A percentile compares a stretch with the other conserved stretches of the same genome.
Evolutionary conservation across 2,797 vertebrate species (phyloP).

Genomic region (Liasis olivaceus): DNA sequence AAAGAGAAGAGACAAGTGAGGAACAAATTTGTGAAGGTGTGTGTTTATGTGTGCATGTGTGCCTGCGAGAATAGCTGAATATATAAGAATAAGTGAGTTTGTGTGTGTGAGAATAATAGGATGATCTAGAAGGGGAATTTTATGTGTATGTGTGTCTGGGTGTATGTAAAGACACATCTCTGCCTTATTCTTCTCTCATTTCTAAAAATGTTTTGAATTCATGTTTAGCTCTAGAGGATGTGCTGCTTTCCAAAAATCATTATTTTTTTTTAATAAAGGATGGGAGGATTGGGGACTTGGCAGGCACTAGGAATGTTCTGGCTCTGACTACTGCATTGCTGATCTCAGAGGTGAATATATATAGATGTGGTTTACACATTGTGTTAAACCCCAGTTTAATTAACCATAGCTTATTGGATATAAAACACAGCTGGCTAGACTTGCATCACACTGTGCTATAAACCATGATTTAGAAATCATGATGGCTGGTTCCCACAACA

Average conservation of each 20-base stretch:
- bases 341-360: background rate
- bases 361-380: background rate
- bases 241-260: background rate
- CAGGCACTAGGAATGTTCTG: background rate
- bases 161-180: background rate
- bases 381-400: background rate
- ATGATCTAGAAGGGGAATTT: background rate
- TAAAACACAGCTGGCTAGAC: background rate
- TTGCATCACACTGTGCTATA: background rate
- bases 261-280: background rate
- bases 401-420: background rate
- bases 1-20: background rate
- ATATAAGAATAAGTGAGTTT: background rate
- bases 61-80: conserved; percentile 31
- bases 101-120: background rate
- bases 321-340: background rate
- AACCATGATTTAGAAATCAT: background rate
- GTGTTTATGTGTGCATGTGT: conserved; percentile 27
- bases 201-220: background rate
- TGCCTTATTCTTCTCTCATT: background rate
- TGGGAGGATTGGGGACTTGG: background rate
- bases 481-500: background rate
- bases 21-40: background rate
- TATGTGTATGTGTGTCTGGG: background rate
- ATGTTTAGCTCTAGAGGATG: background rate